Base-by-base conservation (phyloP, 2,113 vertebrate species). In the Stegastes partitus region DNA sequence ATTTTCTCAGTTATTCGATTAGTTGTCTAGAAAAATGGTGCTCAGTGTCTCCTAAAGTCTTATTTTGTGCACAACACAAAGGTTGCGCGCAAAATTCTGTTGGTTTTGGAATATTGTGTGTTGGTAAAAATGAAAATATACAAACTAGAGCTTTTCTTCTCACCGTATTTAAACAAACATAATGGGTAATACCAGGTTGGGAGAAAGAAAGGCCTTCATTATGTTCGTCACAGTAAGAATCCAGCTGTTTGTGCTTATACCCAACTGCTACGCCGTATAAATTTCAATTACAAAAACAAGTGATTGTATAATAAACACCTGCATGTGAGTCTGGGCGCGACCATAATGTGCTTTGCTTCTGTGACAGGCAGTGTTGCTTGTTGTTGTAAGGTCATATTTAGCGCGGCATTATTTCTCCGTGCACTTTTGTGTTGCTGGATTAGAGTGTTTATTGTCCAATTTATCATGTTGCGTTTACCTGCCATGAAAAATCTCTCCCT, bases 391-490 rank as follows among this genome's bases (percentile, higher is more conserved):
- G 79, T 88, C 75, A 83, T 88, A 87, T 91, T 86, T 74, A 84
- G 70, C 63, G 51, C 59, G 18, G 62, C 78, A 83, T 90, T 89
- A 89, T 84, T 63, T 79, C 78, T 76, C 80, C 57, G 34, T 63
- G 66, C 88, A 83, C 83, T 86, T 93, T 88, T 84, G 79, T 82
- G 81, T 87, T 88, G 86, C 83, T 86, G 81, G 75, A 91, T 94
- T 93, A 90, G 63, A 87, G 57, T 82, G 84, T 93, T 94, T 94
- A 94, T 93, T 92, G 92, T 94, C 77, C 86, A 91, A 94, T 95
- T 94, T 88, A 93, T 94, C 93, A 93, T 83, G 83, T 86, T 89
- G 70, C 62, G 79, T 88, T 91, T 88, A 83, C 89, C 81, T 86
- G 87, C 83, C 77, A 68, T 80, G 87, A 88, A 66, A 90, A 88